A percentile compares a stretch with the other conserved stretches of the same genome.
Evolutionary conservation across 2,797 vertebrate genomes (phyloP).

Genomic region (Anolis apletophallus): DNA sequence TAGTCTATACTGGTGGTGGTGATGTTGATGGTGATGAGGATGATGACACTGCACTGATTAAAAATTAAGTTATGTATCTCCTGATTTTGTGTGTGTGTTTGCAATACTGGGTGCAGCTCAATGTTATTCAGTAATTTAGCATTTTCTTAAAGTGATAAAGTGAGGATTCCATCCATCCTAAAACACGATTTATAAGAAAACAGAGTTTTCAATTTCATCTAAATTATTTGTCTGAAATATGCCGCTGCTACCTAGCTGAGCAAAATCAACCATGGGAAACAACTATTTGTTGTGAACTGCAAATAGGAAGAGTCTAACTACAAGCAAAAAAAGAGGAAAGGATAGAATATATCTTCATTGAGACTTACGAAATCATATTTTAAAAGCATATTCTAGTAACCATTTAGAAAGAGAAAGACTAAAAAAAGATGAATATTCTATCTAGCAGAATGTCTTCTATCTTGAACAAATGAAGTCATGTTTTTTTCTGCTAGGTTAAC

Average conservation of each 20-base stretch:
- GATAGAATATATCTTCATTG: not conserved
- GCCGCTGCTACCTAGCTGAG: not conserved
- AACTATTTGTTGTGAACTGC: not conserved
- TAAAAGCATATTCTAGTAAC: not conserved
- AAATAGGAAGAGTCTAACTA: not conserved
- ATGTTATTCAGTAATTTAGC: not conserved
- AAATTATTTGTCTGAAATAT: not conserved
- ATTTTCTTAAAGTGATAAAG: not conserved
- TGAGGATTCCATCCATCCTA: not conserved
- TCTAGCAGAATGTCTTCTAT: constrained; percentile 12
- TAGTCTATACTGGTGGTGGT: no score
- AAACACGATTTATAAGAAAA: not conserved
- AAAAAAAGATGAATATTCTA: not conserved
- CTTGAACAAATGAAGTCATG: constrained; percentile 28
- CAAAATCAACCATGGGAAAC: not conserved
- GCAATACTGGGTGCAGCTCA: not conserved
- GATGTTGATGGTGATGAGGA: no score
- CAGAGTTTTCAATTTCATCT: not conserved
- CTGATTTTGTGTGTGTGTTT: no score
- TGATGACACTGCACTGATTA: no score
- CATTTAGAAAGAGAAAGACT: not conserved
- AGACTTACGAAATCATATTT: not conserved
- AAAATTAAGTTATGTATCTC: no score
- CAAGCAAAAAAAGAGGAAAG: not conserved
- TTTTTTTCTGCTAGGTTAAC: constrained; percentile 29